These are phyloP conservation scores for Masticophis lateralis DNA, from an alignment of 2,797 vertebrate species.

Conservation along the genomic window DNA sequence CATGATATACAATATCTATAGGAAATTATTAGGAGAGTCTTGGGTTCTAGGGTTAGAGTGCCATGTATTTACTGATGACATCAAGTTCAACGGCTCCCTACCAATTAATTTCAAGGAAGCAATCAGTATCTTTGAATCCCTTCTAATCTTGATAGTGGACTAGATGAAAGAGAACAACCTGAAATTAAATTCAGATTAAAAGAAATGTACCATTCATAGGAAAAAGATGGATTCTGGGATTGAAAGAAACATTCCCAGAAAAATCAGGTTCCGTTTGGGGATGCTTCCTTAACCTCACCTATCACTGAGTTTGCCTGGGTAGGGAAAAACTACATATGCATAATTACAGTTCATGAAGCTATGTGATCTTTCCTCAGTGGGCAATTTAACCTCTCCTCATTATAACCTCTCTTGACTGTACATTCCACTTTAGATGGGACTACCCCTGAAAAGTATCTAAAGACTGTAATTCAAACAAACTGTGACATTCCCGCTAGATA, in stretches of 20 bases:
- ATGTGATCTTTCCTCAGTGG: background rate
- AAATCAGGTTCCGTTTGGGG: background rate
- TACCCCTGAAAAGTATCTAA: background rate
- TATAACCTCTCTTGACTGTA: background rate
- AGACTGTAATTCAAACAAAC: background rate
- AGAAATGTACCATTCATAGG: background rate
- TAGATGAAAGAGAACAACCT: background rate
- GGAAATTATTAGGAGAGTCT: background rate
- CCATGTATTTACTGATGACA: background rate
- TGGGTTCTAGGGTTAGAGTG: background rate
- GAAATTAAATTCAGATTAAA: background rate
- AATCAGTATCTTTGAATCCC: background rate
- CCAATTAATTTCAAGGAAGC: background rate
- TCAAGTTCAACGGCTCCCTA: background rate
- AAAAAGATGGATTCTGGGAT: background rate
- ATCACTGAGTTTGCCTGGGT: background rate
- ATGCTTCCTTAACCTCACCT: background rate
- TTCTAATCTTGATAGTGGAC: background rate
- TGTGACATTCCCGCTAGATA: background rate
- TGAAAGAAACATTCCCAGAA: background rate
- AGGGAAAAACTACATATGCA: background rate
- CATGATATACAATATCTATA: background rate
- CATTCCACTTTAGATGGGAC: background rate
- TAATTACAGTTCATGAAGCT: background rate
- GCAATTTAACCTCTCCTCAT: background rate